Conservation (phyloP, 1,140 invertebrate genomes). For the Apocrypta bakeri region DNA sequence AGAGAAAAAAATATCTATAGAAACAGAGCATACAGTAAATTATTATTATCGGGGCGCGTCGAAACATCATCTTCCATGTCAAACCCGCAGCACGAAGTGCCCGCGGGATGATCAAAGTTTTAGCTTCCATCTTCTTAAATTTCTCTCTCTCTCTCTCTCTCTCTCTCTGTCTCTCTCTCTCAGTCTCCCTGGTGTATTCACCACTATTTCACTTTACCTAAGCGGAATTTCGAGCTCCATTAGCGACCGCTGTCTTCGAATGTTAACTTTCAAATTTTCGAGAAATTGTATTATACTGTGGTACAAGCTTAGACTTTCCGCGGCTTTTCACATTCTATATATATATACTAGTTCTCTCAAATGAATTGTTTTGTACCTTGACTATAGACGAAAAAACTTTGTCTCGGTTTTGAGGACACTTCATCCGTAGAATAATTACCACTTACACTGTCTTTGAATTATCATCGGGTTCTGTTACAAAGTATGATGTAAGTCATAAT, state of each 20-base stretch:
- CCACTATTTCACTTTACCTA: background rate
- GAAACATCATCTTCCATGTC: slow-evolving; percentile 20
- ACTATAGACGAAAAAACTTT: background rate
- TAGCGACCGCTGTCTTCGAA: slow-evolving; percentile 16
- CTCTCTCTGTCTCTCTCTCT: background rate
- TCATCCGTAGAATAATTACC: too few species aligned
- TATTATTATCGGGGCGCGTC: slow-evolving; percentile 29
- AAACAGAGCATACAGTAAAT: background rate
- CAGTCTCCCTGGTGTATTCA: background rate
- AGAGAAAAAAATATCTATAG: background rate
- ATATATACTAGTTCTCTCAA: background rate
- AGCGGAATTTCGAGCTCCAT: slow-evolving; percentile 6
- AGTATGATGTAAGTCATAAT: too few species aligned
- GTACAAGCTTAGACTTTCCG: slow-evolving; percentile 6
- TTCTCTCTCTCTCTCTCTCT: background rate
- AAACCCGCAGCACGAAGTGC: background rate
- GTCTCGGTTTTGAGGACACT: background rate
- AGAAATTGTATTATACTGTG: slow-evolving; percentile 2
- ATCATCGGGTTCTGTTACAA: background rate
- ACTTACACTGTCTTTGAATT: background rate
- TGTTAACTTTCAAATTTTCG: slow-evolving; percentile 30
- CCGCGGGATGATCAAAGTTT: slow-evolving; percentile 27
- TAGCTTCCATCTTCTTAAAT: background rate
- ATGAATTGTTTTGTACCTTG: background rate
- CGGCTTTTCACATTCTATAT: background rate